Percentiles rank a stretch among this genome's conserved stretches.
These are phyloP conservation scores for Coenonympha glycerion DNA, from an alignment of 2,888 invertebrate species.

Conservation along the genomic window DNA sequence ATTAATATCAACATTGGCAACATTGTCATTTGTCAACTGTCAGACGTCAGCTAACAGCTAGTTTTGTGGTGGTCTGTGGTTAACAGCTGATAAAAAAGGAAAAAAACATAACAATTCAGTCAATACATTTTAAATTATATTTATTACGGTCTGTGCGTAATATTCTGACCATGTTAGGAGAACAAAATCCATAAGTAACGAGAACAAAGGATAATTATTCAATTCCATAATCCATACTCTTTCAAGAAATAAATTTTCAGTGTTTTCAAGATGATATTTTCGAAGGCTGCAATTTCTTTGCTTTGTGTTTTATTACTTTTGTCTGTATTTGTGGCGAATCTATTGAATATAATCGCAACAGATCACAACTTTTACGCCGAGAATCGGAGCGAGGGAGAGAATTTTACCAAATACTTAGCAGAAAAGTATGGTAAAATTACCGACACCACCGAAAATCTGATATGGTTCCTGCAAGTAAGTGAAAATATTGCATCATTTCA, in stretches of 20 bases:
- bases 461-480: slow-evolving; percentile 87
- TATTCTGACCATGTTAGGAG: slow-evolving; percentile 5
- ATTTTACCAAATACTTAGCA: slow-evolving; percentile 50
- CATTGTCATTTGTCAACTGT: no score
- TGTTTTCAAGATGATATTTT: slow-evolving; percentile 76
- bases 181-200: slow-evolving; percentile 2
- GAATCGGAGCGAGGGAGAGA: slow-evolving; percentile 47
- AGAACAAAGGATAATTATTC: neutral
- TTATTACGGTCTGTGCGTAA: no score
- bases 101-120: slow-evolving; percentile 7
- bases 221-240: neutral
- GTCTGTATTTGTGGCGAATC: slow-evolving; percentile 81
- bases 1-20: no score
- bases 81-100: slow-evolving; percentile 18
- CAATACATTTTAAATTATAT: no score
- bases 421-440: slow-evolving; percentile 66
- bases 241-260: neutral
- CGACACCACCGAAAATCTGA: slow-evolving; percentile 75
- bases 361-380: slow-evolving; percentile 66
- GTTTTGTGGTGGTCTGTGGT: no score
- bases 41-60: no score
- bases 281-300: slow-evolving; percentile 77
- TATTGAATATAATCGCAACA: slow-evolving; percentile 80
- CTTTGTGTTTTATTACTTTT: slow-evolving; percentile 78
- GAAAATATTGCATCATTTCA: no score